Conservation (phyloP, 2,113 vertebrate genomes). For the Istiophorus platypterus region DNA sequence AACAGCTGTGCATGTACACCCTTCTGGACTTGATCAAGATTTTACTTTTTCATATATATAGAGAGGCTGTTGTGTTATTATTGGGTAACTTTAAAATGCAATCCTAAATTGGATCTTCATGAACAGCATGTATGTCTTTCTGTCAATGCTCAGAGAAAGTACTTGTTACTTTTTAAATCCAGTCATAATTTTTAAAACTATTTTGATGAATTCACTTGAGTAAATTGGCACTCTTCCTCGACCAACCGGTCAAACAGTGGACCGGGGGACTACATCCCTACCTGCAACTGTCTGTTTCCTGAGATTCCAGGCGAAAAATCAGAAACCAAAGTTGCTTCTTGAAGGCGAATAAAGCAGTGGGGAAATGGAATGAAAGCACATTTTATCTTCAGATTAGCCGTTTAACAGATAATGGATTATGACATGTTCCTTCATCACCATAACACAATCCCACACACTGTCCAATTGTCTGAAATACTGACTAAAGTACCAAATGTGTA, state of each 20-base stretch:
- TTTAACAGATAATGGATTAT: background rate
- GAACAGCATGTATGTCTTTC: too few relatives aligned
- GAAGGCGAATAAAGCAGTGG: background rate
- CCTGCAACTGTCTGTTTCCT: slow-evolving; percentile 26
- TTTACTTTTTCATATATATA: too few relatives aligned
- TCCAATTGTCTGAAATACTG: background rate
- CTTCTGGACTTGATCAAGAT: background rate
- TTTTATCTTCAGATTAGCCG: background rate
- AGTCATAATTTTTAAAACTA: too few relatives aligned
- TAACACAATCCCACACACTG: background rate
- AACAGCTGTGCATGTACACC: background rate
- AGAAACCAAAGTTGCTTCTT: slow-evolving; percentile 4
- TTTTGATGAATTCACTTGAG: background rate
- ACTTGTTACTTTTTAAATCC: too few relatives aligned
- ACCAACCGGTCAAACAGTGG: too few relatives aligned
- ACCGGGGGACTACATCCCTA: background rate
- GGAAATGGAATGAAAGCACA: background rate
- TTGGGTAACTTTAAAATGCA: too few relatives aligned
- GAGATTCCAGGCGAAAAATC: slow-evolving; percentile 1
- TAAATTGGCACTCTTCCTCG: background rate
- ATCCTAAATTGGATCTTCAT: too few relatives aligned
- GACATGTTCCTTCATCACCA: background rate
- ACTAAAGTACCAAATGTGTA: background rate
- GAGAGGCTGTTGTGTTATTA: too few relatives aligned
- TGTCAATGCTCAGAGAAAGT: too few relatives aligned